Evolutionary conservation across 2,797 vertebrate species (phyloP).

Genomic region (Falco peregrinus): DNA sequence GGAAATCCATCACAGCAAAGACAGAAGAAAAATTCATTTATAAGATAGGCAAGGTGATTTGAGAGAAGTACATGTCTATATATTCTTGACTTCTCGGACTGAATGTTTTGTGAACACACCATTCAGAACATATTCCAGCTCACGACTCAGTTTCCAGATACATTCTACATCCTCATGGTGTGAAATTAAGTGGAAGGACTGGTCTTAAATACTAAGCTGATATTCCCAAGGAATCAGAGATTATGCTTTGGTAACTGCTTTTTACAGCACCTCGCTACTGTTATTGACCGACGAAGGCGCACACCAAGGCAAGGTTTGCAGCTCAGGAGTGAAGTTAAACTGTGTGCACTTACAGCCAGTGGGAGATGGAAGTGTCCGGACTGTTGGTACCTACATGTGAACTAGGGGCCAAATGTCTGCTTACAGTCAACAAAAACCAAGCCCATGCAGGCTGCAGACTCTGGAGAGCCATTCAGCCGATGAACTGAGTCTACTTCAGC

Average conservation of each 20-base stretch:
- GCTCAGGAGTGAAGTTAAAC: not conserved
- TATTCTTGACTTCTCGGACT: not conserved
- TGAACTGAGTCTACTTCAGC: not conserved
- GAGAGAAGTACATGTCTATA: not conserved
- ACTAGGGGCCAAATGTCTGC: not conserved
- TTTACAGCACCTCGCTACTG: not conserved
- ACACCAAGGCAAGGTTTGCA: not conserved
- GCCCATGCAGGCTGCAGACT: not conserved
- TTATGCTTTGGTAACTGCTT: not conserved
- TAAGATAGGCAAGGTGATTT: not conserved
- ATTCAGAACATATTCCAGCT: not conserved
- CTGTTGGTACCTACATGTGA: not conserved
- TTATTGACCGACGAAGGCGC: fast-evolving
- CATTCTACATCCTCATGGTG: fast-evolving
- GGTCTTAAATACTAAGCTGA: not conserved
- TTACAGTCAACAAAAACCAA: not conserved
- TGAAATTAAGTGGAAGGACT: not conserved
- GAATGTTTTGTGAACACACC: not conserved
- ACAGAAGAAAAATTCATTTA: not conserved
- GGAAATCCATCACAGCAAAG: not conserved
- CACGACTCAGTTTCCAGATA: not conserved
- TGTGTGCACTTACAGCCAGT: not conserved
- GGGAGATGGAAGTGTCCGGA: not conserved
- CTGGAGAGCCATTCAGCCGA: not conserved
- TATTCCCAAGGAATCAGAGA: not conserved